Evolutionary conservation across 2,797 vertebrate species (phyloP), one percentile per base, ranked within the genome.

Genomic region (Danio choprae): DNA sequence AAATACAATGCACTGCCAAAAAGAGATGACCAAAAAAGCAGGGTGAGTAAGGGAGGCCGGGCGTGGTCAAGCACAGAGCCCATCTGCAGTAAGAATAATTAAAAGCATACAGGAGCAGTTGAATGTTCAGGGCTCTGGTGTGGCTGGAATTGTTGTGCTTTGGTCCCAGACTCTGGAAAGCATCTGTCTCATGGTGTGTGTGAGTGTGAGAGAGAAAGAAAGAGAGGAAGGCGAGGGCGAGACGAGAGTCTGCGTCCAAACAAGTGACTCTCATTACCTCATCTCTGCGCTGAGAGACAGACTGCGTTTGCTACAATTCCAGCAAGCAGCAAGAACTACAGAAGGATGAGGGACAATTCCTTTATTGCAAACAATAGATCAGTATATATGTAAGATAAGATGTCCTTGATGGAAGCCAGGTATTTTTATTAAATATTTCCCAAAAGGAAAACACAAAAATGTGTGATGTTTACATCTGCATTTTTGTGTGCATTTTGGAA

Each of bases 201-300:
- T 13, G 36, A 76, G 80, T 41, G 29, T 40, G 20, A 10, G 38
- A 71, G 60, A 4, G 20, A 29, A 29, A 69, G 55, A 38, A 20
- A 64, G 9, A 15, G 15, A 46, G 53, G 38, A 51, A 38, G 15
- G 48, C 7, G 29, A 58, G 69, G 36, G 41, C n/a, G 56, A 15
- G 55, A 72, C 67, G 7, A 64, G 18, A 60, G 46, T 16, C 63
- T 81, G 46, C 58, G 7, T 86, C 76, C 69, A 83, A 78, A 83
- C 40, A 81, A 81, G 71, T 60, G 83, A 84, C 81, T 82, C 79
- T 77, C 74, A 83, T 85, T 84, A 85, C 80, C 77, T 87, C 84
- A 81, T 81, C 73, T 64, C 53, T 65, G 46, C 58, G n/a, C 70
- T 44, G 43, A 64, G 60, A 71, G 40, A 46, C 44, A 36, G 68